Conservation (phyloP, 2,113 vertebrate genomes). For the Ivindomyrus marchei region DNA sequence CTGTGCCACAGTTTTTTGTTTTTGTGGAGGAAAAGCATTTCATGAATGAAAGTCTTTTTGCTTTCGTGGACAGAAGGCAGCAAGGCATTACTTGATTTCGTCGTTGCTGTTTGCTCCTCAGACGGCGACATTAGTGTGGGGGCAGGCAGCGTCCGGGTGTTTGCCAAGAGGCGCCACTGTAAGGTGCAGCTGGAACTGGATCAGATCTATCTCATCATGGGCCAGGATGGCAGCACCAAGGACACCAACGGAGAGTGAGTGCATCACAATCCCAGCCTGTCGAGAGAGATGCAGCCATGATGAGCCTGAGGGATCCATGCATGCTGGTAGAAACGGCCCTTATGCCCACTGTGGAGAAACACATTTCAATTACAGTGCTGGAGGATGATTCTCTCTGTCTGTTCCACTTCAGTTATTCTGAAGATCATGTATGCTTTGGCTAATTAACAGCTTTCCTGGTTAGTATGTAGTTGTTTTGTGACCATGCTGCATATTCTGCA, state of each 20-base stretch:
- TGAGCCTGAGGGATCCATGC: background rate
- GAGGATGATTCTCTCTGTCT: background rate
- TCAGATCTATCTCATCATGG: constrained; percentile 59
- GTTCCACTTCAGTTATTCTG: background rate
- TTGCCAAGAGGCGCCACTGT: constrained; percentile 57
- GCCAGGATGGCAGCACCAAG: constrained; percentile 56
- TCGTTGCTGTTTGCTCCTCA: constrained; percentile 24
- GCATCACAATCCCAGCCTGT: background rate
- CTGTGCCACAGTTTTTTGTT: no score
- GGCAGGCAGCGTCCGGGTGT: constrained; percentile 37
- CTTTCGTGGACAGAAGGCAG: no score
- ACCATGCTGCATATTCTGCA: background rate
- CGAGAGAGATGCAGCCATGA: background rate
- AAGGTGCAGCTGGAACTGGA: constrained; percentile 38
- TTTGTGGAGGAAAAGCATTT: no score
- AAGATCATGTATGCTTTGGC: background rate
- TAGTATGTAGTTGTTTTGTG: background rate
- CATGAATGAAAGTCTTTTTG: no score
- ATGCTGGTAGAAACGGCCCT: background rate
- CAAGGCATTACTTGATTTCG: no score
- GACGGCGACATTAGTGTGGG: constrained; percentile 33
- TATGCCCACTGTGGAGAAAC: background rate
- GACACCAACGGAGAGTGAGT: constrained; percentile 51
- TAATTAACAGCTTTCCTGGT: background rate
- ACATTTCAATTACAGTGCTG: background rate